phyloP scores from a whole-genome alignment of 2,797 vertebrate species.

The Hemitrygon akajei region DNA sequence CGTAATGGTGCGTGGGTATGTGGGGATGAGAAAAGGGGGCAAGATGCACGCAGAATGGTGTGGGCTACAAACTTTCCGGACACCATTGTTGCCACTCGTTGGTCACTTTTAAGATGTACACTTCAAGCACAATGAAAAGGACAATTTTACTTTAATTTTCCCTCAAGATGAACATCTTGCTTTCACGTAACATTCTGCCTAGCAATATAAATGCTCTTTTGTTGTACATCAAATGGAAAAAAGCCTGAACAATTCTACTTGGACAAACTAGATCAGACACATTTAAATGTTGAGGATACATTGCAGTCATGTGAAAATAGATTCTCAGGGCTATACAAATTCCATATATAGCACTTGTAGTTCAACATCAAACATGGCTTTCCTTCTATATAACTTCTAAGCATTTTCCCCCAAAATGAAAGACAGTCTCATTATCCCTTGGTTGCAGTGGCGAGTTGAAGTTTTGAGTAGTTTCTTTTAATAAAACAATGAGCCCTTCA shows the following conservation, averaged over 20 bases:
- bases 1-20: neutral
- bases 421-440: constrained; percentile 52
- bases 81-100: neutral
- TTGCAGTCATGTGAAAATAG: constrained; percentile 20
- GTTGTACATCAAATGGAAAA: constrained; percentile 22
- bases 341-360: constrained; percentile 20
- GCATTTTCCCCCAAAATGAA: constrained; percentile 31
- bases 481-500: constrained; percentile 39
- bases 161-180: neutral
- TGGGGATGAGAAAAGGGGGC: no score
- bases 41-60: neutral
- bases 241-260: constrained; percentile 32
- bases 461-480: constrained; percentile 48
- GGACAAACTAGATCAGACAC: constrained; percentile 33
- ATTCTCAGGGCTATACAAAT: constrained; percentile 3
- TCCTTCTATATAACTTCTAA: constrained; percentile 24
- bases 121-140: constrained; percentile 21
- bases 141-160: neutral
- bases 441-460: constrained; percentile 56
- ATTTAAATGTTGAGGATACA: constrained; percentile 36
- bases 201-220: constrained; percentile 4
- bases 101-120: constrained; percentile 28
- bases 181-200: constrained; percentile 17
- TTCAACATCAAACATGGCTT: constrained; percentile 24
- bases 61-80: constrained; percentile 9